Conservation (phyloP, 2,797 vertebrate genomes). For the Oreochromis mossambicus region DNA sequence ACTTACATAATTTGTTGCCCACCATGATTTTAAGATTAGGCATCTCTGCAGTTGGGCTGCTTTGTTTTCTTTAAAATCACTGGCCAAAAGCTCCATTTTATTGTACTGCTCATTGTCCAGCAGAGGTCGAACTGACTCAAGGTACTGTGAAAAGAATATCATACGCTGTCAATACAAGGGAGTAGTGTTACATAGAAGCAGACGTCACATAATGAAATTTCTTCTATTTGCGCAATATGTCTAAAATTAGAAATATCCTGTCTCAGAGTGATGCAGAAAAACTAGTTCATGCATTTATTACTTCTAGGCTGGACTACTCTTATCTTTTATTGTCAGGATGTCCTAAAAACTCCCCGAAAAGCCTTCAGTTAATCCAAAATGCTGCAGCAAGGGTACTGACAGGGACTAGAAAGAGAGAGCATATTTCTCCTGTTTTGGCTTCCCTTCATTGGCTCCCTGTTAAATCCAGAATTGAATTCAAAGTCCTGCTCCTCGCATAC, state of each 20-base stretch:
- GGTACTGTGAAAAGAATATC: slow-evolving; percentile 77
- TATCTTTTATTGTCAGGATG: neutral
- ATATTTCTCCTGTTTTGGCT: fast-evolving
- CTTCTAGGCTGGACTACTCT: neutral
- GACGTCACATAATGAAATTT: neutral
- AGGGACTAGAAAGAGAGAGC: neutral
- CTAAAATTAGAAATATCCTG: neutral
- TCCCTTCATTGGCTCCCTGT: neutral
- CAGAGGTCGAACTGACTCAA: slow-evolving; percentile 87
- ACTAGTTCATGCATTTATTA: neutral
- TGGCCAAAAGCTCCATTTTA: slow-evolving; percentile 83
- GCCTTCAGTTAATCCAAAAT: neutral
- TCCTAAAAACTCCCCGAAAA: neutral
- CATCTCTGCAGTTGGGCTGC: slow-evolving; percentile 88
- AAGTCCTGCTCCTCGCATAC: neutral
- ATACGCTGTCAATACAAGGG: neutral
- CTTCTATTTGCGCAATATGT: neutral
- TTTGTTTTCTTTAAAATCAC: slow-evolving; percentile 81
- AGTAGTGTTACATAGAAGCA: neutral
- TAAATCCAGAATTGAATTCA: neutral
- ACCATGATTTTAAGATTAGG: slow-evolving; percentile 90
- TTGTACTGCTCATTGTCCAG: slow-evolving; percentile 77
- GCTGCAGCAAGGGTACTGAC: neutral
- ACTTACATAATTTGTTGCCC: slow-evolving; percentile 92
- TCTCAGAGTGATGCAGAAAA: neutral